Conservation (phyloP, 64 coral and sea anemone genomes). For the Stylophora pistillata region DNA sequence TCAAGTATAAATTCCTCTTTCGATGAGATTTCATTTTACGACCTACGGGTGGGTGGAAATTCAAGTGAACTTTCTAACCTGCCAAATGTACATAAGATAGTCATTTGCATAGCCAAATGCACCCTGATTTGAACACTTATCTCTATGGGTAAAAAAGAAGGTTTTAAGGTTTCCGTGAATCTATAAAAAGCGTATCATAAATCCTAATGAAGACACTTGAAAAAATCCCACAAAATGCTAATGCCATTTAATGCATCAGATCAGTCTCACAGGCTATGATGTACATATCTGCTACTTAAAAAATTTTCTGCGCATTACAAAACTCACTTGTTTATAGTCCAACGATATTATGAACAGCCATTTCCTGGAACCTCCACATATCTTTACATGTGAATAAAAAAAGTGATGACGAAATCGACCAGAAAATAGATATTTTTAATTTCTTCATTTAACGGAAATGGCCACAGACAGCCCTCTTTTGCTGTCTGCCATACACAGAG, state of each 20-base stretch:
- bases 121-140: not conserved
- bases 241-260: not conserved
- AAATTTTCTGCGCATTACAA: not conserved
- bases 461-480: not conserved
- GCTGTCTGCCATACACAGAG: not conserved
- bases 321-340: not conserved
- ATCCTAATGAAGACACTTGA: constrained; percentile 1
- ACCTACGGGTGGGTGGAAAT: not conserved
- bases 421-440: not conserved
- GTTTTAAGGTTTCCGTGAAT: not conserved
- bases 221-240: not conserved
- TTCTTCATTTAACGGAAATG: constrained; percentile 19
- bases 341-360: no score
- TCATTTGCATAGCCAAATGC: not conserved
- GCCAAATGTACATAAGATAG: not conserved
- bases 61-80: not conserved
- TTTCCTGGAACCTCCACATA: no score
- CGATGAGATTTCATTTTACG: not conserved
- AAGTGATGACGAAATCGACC: not conserved
- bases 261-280: not conserved
- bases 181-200: not conserved
- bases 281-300: not conserved
- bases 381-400: not conserved
- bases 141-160: not conserved
- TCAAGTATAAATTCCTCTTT: not conserved